These are phyloP conservation scores for Prunella strophiata DNA, from an alignment of 2,797 vertebrate species.

Conservation along the genomic window DNA sequence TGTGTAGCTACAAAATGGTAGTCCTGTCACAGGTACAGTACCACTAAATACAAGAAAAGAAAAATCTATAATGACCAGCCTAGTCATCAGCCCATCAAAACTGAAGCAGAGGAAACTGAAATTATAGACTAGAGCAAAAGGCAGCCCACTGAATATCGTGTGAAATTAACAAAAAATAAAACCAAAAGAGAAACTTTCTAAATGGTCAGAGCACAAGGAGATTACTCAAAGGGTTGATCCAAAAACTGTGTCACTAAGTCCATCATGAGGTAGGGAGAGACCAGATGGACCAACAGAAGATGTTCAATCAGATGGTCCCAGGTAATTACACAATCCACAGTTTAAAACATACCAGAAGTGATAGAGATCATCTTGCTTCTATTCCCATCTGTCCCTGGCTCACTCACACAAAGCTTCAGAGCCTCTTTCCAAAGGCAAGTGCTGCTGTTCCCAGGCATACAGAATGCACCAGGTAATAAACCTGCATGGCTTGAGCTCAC, in stretches of 20 bases:
- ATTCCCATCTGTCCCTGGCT: slow-evolving; percentile 37
- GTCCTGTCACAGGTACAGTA: background rate
- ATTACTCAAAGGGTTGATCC: background rate
- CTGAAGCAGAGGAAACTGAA: background rate
- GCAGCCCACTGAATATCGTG: background rate
- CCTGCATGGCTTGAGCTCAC: background rate
- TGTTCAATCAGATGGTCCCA: background rate
- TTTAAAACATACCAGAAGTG: slow-evolving; percentile 33
- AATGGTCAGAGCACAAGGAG: background rate
- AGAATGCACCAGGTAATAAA: background rate
- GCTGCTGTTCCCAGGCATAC: background rate
- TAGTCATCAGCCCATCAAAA: background rate
- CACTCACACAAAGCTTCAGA: background rate
- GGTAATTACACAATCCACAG: background rate
- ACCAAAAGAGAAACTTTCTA: background rate
- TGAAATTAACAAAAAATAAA: background rate
- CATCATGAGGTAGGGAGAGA: background rate
- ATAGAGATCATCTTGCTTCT: background rate
- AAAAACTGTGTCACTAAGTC: background rate
- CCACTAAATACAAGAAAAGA: background rate
- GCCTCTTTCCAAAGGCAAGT: background rate
- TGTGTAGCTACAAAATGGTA: background rate
- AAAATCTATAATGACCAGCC: background rate
- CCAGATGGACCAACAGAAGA: slow-evolving; percentile 43
- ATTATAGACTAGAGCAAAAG: background rate